These are phyloP conservation scores for Dunckerocampus dactyliophorus DNA, from an alignment of 2,113 vertebrate genomes.

Conservation along the genomic window DNA sequence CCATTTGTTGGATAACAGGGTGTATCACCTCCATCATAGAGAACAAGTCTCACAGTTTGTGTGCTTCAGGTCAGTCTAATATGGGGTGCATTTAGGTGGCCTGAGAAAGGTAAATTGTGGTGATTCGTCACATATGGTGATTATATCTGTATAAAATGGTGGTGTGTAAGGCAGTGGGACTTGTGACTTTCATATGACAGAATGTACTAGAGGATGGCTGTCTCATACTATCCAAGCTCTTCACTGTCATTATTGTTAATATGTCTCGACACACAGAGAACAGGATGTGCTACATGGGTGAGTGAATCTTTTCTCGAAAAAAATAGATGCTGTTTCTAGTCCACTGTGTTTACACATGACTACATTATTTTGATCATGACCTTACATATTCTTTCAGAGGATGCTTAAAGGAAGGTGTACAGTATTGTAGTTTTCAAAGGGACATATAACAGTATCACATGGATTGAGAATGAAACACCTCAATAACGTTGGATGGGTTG, in stretches of 20 bases:
- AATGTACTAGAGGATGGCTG: background rate
- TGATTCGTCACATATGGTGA: constrained; percentile 18
- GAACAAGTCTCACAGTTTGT: constrained; percentile 24
- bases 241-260: constrained; percentile 19
- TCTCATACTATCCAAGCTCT: constrained; percentile 10
- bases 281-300: constrained; percentile 2
- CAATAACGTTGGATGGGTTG: no score
- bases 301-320: no score
- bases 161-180: constrained; percentile 35
- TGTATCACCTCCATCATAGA: background rate
- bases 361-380: no score
- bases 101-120: constrained; percentile 16
- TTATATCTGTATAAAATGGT: constrained; percentile 10
- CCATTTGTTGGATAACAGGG: background rate
- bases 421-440: no score
- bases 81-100: background rate
- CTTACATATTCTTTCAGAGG: no score
- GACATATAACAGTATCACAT: no score
- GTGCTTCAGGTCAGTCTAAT: constrained; percentile 16
- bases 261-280: constrained; percentile 13
- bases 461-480: no score
- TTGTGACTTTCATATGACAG: constrained; percentile 8
- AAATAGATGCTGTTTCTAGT: no score
- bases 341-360: no score
- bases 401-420: no score